These are phyloP conservation scores for Pecten maximus DNA, from an alignment of 2,888 invertebrate genomes.

Conservation along the genomic window DNA sequence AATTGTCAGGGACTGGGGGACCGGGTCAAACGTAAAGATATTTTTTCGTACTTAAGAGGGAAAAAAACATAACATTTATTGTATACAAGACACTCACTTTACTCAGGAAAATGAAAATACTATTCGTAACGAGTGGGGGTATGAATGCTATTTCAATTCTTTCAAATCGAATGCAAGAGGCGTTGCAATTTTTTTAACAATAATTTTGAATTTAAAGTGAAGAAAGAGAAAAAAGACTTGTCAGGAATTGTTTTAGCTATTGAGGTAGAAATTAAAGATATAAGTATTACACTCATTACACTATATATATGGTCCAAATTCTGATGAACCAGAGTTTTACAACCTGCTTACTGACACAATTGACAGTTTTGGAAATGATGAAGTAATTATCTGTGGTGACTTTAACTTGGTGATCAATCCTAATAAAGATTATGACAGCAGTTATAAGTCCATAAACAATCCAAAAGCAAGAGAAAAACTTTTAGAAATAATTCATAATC, in stretches of 20 bases:
- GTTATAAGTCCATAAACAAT: conserved; percentile 34
- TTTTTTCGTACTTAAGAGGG: too few relatives aligned
- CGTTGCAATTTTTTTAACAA: background rate
- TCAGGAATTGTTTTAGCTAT: background rate
- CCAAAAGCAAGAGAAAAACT: conserved; percentile 36
- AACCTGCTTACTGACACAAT: background rate
- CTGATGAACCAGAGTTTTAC: background rate
- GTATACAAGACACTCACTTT: background rate
- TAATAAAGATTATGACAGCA: conserved; percentile 39
- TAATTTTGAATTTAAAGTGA: background rate
- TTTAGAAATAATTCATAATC: conserved; percentile 30
- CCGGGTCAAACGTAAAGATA: too few relatives aligned
- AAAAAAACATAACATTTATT: background rate
- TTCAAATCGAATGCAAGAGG: background rate
- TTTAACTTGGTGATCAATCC: conserved; percentile 37
- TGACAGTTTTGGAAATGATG: background rate
- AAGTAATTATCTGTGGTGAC: conserved; percentile 41
- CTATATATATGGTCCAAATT: background rate
- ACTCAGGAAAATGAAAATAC: background rate
- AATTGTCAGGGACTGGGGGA: too few relatives aligned
- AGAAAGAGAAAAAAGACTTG: background rate
- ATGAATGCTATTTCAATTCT: background rate
- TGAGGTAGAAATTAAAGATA: background rate
- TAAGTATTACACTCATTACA: background rate
- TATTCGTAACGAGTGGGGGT: background rate